Base-by-base conservation (phyloP, 1,140 invertebrate genomes). In the Drosophila persimilis region DNA sequence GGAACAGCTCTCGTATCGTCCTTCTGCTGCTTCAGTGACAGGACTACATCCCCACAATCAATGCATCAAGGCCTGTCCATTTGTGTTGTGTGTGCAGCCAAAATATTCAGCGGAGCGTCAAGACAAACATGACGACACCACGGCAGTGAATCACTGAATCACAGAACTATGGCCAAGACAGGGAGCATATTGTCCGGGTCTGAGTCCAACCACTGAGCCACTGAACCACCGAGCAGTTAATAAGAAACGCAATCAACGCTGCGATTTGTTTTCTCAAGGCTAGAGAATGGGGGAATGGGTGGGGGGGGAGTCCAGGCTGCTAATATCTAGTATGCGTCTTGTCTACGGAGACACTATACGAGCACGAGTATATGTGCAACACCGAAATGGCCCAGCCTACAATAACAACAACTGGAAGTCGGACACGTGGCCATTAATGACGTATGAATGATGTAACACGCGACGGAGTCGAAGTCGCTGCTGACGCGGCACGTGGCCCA, bases 361-460 rank as follows among this genome's bases (percentile, higher is more conserved):
- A 26, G 4, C 4, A 26, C 24, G 24, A 26, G 24, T 26, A 26
- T 45, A 31, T 72, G 67, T 80, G 74, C 77, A 62, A 83, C 80
- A 86, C 53, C 62, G 79, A 78, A 74, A 74, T 74, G 72, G 71
- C 72, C 71, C 81, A 63, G 83, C 83, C 78, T 86, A 83, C 78
- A 88, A 83, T 78, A 86, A 88, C 65, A 88, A 86, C 81, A 88
- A 78, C 75, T 67, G 41, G n/a, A 31, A 70, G 65, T 52, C 70
- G 48, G 77, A 85, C 90, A 91, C 90, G 90, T 90, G 90, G 71
- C 90, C 77, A 79, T 81, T 91, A 91, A 91, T 91, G 89, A 91
- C 90, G 81, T 91, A 91, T 91, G 90, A 91, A 91, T 91, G 90
- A 91, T 90, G 80, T 91, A 91, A 91, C 90, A 91, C 90, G 90